These are phyloP conservation scores for Cheracebus regulus DNA, from an alignment of 2,797 vertebrate species.

Conservation along the genomic window DNA sequence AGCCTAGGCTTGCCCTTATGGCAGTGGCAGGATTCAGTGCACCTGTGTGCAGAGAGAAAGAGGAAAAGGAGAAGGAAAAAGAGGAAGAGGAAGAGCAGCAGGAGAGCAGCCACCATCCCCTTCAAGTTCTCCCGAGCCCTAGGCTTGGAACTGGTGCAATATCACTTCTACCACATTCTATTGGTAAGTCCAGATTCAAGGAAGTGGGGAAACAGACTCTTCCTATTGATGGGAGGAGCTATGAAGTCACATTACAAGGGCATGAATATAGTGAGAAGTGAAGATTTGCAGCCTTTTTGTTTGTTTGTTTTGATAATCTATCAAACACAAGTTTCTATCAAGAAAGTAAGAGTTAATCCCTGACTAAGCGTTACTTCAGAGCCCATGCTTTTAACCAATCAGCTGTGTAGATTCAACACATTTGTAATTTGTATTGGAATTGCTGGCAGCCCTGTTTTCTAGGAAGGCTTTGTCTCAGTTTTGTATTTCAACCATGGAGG, in stretches of 20 bases:
- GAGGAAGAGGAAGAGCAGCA: fast-evolving
- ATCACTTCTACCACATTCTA: not conserved
- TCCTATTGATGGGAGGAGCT: not conserved
- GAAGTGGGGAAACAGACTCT: not conserved
- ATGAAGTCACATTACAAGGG: not conserved
- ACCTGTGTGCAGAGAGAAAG: not conserved
- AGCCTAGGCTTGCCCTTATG: not conserved
- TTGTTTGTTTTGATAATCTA: not conserved
- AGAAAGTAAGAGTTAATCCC: not conserved
- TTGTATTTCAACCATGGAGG: not conserved
- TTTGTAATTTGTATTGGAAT: not conserved
- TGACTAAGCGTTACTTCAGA: not conserved
- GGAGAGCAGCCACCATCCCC: not conserved
- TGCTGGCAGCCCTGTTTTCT: not conserved
- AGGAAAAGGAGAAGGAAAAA: fast-evolving
- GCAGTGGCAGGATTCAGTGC: not conserved
- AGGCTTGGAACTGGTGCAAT: not conserved
- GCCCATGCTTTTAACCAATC: not conserved
- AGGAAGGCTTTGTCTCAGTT: not conserved
- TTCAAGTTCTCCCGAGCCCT: not conserved
- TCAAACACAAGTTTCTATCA: not conserved
- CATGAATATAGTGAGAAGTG: not conserved
- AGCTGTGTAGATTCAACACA: not conserved
- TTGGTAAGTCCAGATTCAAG: not conserved
- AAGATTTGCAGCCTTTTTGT: not conserved